Evolutionary conservation across 2,113 vertebrate genomes (phyloP).

Genomic region (Uria lomvia): DNA sequence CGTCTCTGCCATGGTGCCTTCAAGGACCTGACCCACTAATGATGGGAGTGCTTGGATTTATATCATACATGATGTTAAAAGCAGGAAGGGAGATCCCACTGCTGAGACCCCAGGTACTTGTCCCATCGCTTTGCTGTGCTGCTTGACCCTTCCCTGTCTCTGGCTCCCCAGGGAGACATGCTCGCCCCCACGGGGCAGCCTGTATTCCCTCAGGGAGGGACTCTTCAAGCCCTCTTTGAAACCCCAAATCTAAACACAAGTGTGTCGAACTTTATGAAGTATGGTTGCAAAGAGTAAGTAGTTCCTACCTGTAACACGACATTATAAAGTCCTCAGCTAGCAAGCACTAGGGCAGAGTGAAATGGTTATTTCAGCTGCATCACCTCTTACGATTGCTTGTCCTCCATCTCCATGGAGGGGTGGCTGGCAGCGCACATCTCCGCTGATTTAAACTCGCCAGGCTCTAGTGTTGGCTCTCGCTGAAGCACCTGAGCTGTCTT

Average conservation of each 20-base stretch:
- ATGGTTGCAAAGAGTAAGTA: background rate
- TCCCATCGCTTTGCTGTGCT: background rate
- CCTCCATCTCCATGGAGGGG: background rate
- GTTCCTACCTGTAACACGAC: background rate
- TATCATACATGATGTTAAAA: background rate
- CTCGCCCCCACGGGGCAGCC: background rate
- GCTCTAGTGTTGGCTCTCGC: background rate
- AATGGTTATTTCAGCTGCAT: background rate
- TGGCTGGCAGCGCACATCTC: background rate
- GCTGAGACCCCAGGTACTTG: background rate
- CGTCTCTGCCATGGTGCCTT: background rate
- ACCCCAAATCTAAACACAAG: background rate
- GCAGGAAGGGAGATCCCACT: background rate
- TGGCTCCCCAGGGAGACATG: background rate
- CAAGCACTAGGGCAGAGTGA: background rate
- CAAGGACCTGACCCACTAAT: background rate
- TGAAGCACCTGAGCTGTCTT: background rate
- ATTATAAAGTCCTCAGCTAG: background rate
- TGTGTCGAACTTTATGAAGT: rapidly evolving
- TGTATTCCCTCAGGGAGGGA: background rate
- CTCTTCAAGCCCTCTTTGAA: background rate
- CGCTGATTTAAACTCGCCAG: background rate
- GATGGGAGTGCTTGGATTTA: background rate
- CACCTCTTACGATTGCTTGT: background rate
- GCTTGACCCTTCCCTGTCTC: background rate